Base-by-base conservation (phyloP, 2,113 vertebrate genomes). In the Etheostoma spectabile region DNA sequence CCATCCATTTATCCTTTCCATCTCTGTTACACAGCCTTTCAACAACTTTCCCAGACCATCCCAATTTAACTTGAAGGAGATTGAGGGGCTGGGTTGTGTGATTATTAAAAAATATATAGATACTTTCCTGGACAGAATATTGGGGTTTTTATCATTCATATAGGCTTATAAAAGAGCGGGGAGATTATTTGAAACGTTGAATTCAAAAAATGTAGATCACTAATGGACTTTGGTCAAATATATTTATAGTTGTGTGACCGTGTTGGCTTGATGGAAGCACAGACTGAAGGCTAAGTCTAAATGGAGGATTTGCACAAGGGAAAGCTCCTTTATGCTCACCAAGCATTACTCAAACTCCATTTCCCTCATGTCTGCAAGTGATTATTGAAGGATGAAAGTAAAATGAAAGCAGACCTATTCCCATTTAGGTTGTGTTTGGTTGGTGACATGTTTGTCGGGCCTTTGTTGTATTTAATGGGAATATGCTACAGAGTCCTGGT, bases 1-100 rank as follows among this genome's bases (percentile, higher is more conserved):
- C 80, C 73, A 80, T 87, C 84, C 83, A 91, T 91, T 91, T 87
- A 83, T 89, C 53, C 76, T 77, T 86, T 74, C 74, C 79, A 81
- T 89, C 69, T 76, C 51, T 62, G 71, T 60, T 78, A 51, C n/a
- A 6, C 64, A 72, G 65, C 77, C 61, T 82, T 59, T 75, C 62
- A 74, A 56, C 75, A 79, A 69, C 77, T 88, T 63, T 57, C 53
- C 45, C 24, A 35, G 63, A 85, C 67, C 4, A 3, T 80, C 72
- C 72, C 86, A 84, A 90, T 79, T 82, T 70, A 80, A 88, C 87
- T 61, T 78, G 51, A 61, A 78, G 68, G 52, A 83, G 71, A 74
- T 66, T 67, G 71, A 51, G 14, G 27, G 59, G 27, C 64, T 76
- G 64, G 42, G 87, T 83, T 85, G 82, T 86, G 21, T 53, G 63